Base-by-base conservation (phyloP, 2,113 vertebrate species). In the Myotis davidii region DNA sequence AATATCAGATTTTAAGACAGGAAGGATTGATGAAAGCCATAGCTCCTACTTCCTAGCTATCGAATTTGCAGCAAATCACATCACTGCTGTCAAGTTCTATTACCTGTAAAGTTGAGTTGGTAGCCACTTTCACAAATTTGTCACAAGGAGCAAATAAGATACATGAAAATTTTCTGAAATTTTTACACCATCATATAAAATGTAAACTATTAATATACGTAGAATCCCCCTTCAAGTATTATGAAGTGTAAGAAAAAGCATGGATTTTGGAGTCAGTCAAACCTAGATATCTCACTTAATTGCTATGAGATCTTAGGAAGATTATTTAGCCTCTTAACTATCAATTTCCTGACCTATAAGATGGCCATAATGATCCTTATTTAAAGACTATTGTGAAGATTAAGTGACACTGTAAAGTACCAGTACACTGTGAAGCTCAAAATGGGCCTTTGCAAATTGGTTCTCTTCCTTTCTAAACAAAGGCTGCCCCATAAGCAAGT, bases 321-420 rank as follows among this genome's bases (percentile, higher is more conserved):
- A 42, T 90, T 88, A 83, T 67, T 67, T 70, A 72, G 52, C 52
- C 64, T 85, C 67, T 88, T 85, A 39, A 85, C 74, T 39, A 8
- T 93, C 86, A 61, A 82, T 79, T 88, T 93, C 56, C 74, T 88
- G 18, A 88, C 48, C n/a, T 90, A 20, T 65, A 85, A 94, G 9
- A 83, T 37, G 34, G 50, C 21, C 20, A 70, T 34, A 21, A 76
- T 90, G n/a, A 81, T 65, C 79, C 64, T 78, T 74, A 86, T 29
- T 70, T 67, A 79, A 90, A 34, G 6, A 65, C 16, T 76, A 48
- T 1, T 79, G 70, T 70, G 45, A 79, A 64, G 25, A 78, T 74
- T 32, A 96, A 67, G 69, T 52, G 20, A 56, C 77, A 70, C 0
- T 64, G 5, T 67, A 25, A 94, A 42, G 34, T 70, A 70, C 27